Percentiles rank a stretch among this genome's conserved stretches.
Conservation (phyloP, 2,797 vertebrate genomes). For the Scolopax bukidnonensis region DNA sequence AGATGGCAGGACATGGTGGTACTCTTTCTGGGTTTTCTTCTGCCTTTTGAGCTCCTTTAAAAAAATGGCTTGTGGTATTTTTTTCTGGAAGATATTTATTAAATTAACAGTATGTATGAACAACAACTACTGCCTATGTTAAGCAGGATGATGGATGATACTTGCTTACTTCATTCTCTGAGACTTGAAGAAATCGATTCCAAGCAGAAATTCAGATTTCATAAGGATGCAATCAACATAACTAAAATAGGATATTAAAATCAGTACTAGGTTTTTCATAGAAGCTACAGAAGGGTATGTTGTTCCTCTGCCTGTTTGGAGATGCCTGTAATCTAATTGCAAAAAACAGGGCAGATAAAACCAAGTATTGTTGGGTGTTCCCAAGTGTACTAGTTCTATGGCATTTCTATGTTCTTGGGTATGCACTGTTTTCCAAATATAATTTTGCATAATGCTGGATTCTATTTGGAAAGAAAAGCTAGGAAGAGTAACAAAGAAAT, state of each 20-base stretch:
- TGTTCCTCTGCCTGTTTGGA: background rate
- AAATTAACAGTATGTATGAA: background rate
- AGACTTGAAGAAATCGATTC: background rate
- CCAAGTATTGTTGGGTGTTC: background rate
- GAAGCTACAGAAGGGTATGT: background rate
- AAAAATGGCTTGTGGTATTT: background rate
- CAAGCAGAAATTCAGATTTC: background rate
- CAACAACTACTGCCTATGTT: background rate
- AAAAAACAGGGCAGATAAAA: background rate
- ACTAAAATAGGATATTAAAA: background rate
- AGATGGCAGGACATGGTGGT: background rate
- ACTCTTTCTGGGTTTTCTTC: background rate
- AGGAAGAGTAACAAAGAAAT: background rate
- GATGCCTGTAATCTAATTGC: background rate
- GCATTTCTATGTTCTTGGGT: background rate
- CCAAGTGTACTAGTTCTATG: background rate
- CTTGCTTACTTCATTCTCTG: background rate
- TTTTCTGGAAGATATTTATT: background rate
- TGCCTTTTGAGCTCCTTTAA: background rate
- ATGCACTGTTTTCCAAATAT: background rate
- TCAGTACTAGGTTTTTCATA: background rate
- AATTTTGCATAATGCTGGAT: background rate
- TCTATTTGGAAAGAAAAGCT: background rate
- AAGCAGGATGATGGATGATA: background rate
- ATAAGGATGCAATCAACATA: background rate